Conservation (phyloP, 2,888 invertebrate genomes). For the Ligdia adustata region DNA sequence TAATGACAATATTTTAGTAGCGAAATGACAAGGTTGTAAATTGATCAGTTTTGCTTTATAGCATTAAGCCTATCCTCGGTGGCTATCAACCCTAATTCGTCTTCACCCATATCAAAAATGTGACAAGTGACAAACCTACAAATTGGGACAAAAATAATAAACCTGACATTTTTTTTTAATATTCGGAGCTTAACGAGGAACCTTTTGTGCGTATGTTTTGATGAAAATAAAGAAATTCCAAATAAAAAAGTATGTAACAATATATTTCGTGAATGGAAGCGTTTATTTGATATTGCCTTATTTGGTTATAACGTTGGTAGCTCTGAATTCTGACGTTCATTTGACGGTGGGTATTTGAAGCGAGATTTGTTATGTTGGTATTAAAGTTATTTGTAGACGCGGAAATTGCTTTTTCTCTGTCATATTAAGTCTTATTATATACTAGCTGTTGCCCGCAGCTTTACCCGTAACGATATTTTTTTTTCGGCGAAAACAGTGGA, state of each 20-base stretch:
- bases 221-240: constrained; percentile 9
- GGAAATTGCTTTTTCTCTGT: no score
- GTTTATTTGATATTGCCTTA: constrained; percentile 18
- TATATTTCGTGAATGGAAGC: constrained; percentile 18
- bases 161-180: constrained; percentile 19
- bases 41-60: background rate
- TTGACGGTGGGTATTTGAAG: no score
- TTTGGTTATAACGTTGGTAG: constrained; percentile 9
- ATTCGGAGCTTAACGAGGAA: constrained; percentile 17
- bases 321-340: constrained; percentile 6
- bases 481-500: no score
- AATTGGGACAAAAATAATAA: constrained; percentile 43
- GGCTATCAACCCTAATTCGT: constrained; percentile 18
- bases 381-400: no score
- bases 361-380: no score
- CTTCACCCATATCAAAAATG: constrained; percentile 54
- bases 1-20: no score
- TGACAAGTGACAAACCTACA: constrained; percentile 57
- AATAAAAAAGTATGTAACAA: constrained; percentile 13
- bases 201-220: constrained; percentile 14
- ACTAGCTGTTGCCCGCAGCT: no score
- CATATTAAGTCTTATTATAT: no score
- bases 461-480: no score
- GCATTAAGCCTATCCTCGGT: no score
- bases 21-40: no score